phyloP scores from a whole-genome alignment of 2,113 vertebrate species.

The Hystrix cristata region DNA sequence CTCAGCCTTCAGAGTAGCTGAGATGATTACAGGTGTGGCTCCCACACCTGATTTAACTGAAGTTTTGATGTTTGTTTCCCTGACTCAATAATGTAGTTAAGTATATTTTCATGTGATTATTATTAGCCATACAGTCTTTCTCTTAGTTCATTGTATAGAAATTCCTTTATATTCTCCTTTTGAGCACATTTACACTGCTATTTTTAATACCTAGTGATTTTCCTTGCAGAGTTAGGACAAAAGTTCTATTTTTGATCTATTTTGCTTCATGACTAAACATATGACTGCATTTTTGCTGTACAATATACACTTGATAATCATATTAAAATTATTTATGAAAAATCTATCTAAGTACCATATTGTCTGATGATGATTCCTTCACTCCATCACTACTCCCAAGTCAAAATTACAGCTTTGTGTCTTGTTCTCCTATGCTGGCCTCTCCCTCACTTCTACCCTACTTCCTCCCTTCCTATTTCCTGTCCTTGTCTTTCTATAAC shows the following conservation, averaged over 20 bases:
- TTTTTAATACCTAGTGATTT: not conserved
- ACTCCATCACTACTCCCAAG: not conserved
- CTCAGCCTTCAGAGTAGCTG: not conserved
- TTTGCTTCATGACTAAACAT: not conserved
- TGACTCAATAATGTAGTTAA: not conserved
- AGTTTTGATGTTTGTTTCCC: conserved; percentile 12
- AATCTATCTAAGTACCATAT: not conserved
- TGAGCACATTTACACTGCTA: not conserved
- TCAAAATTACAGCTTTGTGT: not conserved
- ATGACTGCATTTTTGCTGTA: not conserved
- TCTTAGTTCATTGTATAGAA: not conserved
- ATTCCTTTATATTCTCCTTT: not conserved
- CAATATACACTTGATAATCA: not conserved
- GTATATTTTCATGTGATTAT: not conserved
- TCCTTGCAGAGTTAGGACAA: not conserved
- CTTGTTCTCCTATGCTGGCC: not conserved
- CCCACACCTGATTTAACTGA: not conserved
- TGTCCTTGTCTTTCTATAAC: not conserved
- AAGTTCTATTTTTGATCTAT: not conserved
- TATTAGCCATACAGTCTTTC: not conserved
- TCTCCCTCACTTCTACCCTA: accelerated
- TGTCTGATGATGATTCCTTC: not conserved
- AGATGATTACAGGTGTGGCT: not conserved
- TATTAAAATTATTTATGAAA: not conserved
- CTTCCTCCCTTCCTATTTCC: not conserved